Conservation (phyloP, 2,113 vertebrate species). For the Lepisosteus oculatus region DNA sequence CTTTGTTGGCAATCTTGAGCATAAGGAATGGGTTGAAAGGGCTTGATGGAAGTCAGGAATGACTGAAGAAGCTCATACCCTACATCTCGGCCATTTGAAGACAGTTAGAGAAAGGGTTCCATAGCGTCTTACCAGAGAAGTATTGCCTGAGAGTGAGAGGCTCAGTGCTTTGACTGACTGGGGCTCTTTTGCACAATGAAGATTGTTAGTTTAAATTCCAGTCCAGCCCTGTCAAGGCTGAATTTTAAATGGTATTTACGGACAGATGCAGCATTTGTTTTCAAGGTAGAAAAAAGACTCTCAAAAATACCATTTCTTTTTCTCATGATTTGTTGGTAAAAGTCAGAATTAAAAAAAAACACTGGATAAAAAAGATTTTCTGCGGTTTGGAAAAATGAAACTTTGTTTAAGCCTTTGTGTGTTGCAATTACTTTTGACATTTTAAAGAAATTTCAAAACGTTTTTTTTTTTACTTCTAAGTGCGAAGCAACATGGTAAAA, state of each 20-base stretch:
- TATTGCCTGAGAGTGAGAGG: not conserved
- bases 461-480: too few species aligned
- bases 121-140: not conserved
- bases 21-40: not conserved
- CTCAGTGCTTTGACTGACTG: not conserved
- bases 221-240: not conserved
- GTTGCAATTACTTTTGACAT: too few species aligned
- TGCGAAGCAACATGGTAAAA: too few species aligned
- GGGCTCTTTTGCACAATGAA: not conserved
- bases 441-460: too few species aligned
- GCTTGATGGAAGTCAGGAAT: not conserved
- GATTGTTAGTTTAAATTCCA: not conserved
- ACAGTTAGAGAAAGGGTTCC: not conserved
- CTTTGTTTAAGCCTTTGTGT: too few species aligned
- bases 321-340: too few species aligned
- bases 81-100: not conserved
- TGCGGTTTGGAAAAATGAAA: too few species aligned
- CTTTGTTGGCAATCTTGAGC: not conserved
- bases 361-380: too few species aligned
- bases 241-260: slow-evolving; percentile 8
- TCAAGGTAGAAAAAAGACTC: too few species aligned
- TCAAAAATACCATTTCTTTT: too few species aligned
- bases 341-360: too few species aligned
- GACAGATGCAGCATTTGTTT: too few species aligned
- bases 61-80: not conserved